These are phyloP conservation scores for Trachelus iudaicus DNA, from an alignment of 2,888 invertebrate species.

Conservation along the genomic window DNA sequence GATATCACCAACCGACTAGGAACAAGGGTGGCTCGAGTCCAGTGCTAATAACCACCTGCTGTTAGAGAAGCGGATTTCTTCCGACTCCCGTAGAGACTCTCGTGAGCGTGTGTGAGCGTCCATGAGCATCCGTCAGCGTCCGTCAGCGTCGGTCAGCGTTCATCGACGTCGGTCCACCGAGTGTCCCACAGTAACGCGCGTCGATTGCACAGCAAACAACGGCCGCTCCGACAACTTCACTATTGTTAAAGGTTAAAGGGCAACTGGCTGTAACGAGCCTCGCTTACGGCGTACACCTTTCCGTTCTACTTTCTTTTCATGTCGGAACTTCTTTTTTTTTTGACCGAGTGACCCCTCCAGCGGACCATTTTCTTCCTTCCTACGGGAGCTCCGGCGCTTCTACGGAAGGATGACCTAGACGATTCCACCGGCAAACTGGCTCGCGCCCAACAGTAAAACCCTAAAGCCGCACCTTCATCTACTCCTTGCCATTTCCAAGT, in stretches of 20 bases:
- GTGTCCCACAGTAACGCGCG: slow-evolving; percentile 2
- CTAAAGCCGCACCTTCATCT: neutral
- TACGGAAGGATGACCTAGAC: neutral
- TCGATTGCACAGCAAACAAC: slow-evolving; percentile 1
- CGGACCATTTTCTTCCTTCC: neutral
- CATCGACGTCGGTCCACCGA: neutral
- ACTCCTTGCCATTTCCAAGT: neutral
- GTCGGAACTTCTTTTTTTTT: neutral
- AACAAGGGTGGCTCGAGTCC: slow-evolving; percentile 2
- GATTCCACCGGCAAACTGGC: neutral
- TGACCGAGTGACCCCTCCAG: neutral
- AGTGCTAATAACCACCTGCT: slow-evolving; percentile 41
- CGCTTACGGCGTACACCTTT: neutral
- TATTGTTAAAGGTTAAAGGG: neutral
- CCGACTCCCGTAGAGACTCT: slow-evolving; percentile 27
- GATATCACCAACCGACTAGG: neutral
- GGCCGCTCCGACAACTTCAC: neutral
- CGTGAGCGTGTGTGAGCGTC: neutral
- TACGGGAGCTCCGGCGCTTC: neutral
- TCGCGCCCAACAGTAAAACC: neutral
- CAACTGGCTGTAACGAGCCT: neutral
- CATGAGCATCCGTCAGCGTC: no score
- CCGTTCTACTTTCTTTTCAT: neutral
- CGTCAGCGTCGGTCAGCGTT: no score
- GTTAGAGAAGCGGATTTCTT: slow-evolving; percentile 30